Base-by-base conservation (phyloP, 2,888 invertebrate genomes). In the Rhynchonema sp. region DNA sequence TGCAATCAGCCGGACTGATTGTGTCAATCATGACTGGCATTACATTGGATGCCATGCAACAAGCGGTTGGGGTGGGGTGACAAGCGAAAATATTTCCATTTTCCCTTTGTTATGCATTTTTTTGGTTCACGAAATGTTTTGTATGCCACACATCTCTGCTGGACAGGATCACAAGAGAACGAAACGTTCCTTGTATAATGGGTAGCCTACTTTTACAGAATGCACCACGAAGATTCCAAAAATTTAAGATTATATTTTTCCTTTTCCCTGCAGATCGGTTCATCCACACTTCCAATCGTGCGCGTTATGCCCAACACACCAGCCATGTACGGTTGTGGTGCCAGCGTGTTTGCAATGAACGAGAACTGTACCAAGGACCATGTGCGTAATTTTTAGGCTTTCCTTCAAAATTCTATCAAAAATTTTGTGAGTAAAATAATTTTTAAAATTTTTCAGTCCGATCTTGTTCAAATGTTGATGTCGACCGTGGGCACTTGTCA, bases 401-500 rank as follows among this genome's bases (percentile, higher is more conserved):
- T n/a, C n/a, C n/a, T 38, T 38, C 38, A 38, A 17, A 38, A 6
- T 17, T 38, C 38, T 38, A 38, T 38, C 6, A 38, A 38, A 38
- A n/a, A n/a, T n/a, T n/a, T n/a, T 17, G 38, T 38, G 38, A 6
- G 17, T 17, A 38, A 38, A 38, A 38, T 13, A 13, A 38, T 38
- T 38, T 38, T 38, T 38, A 17, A 38, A 38, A 49, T n/a, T 17
- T n/a, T 49, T 49, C 49, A 54, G 54, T 6, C 27, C 27, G 27
- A 25, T 27, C 27, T 54, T 6, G 28, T 54, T 3, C 13, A 9
- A 25, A 27, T 20, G 27, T 22, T 54, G 23, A 27, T 54, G 27
- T 26, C 82, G 59, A 82, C 89, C 0, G 85, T 96, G 62, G 87
- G 91, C 0, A 75, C 86, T 1, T 91, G 90, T 71, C 84, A 86